phyloP scores from a whole-genome alignment of 2,888 invertebrate genomes.

The Lasioglossum pauxillum region DNA sequence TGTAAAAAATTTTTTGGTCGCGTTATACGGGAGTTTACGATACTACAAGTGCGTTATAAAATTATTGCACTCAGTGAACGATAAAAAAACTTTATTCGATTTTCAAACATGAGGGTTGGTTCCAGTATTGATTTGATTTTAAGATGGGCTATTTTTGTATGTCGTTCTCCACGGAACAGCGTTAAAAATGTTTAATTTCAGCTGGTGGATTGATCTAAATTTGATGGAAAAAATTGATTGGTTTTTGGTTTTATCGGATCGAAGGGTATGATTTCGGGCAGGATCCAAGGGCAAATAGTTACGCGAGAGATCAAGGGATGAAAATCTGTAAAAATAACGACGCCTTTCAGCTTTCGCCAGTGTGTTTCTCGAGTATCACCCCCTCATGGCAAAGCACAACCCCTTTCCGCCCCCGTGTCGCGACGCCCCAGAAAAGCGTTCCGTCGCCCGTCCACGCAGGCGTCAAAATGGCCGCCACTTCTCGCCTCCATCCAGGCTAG shows the following conservation, averaged over 20 bases:
- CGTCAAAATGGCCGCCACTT: constrained; percentile 82
- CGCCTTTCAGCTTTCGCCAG: constrained; percentile 47
- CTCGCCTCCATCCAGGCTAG: constrained; percentile 72
- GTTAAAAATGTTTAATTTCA: not conserved
- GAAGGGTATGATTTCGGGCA: not conserved
- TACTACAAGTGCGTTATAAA: not conserved
- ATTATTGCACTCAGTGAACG: not conserved
- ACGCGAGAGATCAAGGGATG: not conserved
- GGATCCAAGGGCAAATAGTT: not conserved
- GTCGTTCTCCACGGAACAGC: not conserved
- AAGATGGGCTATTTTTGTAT: not conserved
- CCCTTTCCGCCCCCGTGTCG: constrained; percentile 66
- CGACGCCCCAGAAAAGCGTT: constrained; percentile 70
- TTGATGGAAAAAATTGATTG: not conserved
- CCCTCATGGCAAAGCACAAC: constrained; percentile 71
- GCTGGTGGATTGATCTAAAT: not conserved
- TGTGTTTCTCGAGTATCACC: constrained; percentile 70
- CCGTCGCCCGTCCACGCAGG: constrained; percentile 77
- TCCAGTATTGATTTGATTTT: not conserved
- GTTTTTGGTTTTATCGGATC: not conserved
- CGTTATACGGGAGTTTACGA: too few relatives aligned
- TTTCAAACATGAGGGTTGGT: not conserved
- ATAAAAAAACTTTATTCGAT: not conserved
- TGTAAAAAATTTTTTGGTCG: not conserved
- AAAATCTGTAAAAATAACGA: constrained; percentile 27